Evolutionary conservation across 2,113 vertebrate species (phyloP), one percentile per base, ranked within the genome.

Genomic region (Marmota flaviventris): DNA sequence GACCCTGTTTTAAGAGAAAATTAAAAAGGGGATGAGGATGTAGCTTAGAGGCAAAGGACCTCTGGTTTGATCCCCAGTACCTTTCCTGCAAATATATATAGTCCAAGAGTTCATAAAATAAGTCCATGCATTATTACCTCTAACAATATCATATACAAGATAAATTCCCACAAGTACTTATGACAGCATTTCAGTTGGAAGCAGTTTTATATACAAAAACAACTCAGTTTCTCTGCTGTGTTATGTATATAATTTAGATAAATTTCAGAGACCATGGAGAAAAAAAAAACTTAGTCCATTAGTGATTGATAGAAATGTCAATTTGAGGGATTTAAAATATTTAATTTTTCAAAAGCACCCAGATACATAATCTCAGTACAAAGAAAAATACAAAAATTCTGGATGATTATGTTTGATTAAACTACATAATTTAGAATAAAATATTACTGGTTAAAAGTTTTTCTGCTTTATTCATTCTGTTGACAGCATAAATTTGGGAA

Each of bases 71-170:
- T 58, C 5, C 18, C 17, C 56, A 58, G 56, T 18, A 7, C 17
- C 56, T 20, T 18, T 6, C 18, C 56, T 17, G 17, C 4, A 18
- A 18, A 98, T 95, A 98, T 98, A 98, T 98, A 98, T 97, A 98
- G 98, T 98, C 96, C 87, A 98, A 96, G 97, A 97, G 92, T 98
- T 97, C 98, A 98, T 96, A 98, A 98, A 98, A 98, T 86, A 98
- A 98, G 85, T 97, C 96, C 98, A 99, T 99, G 98, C 98, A 99
- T 97, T 98, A 98, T 98, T 98, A 98, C 97, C 97, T 98, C 95
- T 98, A 98, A 98, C 85, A 96, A 96, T 98, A 93, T 91, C 83
- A 98, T 95, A 88, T 97, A 98, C 97, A 98, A 98, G 97, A 94
- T 96, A 96, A 78, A 96, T 78, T 32, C 45, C 70, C 39, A 27